Evolutionary conservation across 2,888 invertebrate genomes (phyloP), one percentile per base, ranked within the genome.

Genomic region (Protodeltote pygarga): DNA sequence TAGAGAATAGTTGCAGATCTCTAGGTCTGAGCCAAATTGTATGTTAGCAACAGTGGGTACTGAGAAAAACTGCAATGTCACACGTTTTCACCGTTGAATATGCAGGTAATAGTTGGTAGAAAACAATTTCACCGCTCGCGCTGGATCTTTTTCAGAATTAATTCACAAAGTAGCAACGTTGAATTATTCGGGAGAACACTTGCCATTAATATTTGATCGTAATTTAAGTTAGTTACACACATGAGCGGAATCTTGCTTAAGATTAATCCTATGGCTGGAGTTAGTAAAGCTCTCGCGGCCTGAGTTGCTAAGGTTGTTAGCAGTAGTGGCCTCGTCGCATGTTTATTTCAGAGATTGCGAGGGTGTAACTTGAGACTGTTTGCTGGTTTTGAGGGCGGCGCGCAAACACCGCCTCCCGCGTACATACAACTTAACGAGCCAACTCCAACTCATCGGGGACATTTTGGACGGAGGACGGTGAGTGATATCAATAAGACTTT

Each of bases 301-400:
- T 75, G 76, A 84, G 81, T 85, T 83, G 74, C 68, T 79, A 74
- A 80, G 79, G 80, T 81, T 85, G 85, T 85, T 83, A 82, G 82
- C 73, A 73, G 74, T 81, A 80, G 83, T 81, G 80, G 83, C 78
- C 82, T 75, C 78, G 72, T 79, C 82, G 83, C 79, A 81, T 86
- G 86, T 87, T 86, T 87, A 85, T 86, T 87, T 84, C 81, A 78
- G 77, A 85, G 85, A 87, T 86, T 85, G 85, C 79, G 82, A 83
- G 85, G 82, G 81, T 83, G 86, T 85, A 82, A 83, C 82, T 86
- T 79, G 82, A 85, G 78, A 83, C 73, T 85, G 85, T 85, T 86
- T 84, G 79, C 83, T 73, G 81, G 83, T 82, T 83, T 81, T 79
- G 83, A 85, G 81, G 83, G 76, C 79, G 79, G 64, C 64, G 79